Evolutionary conservation across 2,113 vertebrate genomes (phyloP).

Genomic region (Semnornis frantzii): DNA sequence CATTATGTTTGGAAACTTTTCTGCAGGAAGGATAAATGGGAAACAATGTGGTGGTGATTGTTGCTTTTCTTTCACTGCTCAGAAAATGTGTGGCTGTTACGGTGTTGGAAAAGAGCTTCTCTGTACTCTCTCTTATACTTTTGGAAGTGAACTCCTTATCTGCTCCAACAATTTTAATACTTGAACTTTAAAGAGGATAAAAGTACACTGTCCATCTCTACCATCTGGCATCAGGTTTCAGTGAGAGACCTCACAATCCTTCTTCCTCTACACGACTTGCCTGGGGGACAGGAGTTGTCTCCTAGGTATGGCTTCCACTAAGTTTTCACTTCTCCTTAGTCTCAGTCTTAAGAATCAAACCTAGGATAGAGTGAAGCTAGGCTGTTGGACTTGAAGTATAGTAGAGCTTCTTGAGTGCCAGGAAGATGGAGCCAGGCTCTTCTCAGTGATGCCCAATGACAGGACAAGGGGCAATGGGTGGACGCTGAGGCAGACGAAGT

Average conservation of each 20-base stretch:
- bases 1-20: not conserved
- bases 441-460: too few relatives aligned
- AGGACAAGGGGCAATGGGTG: too few relatives aligned
- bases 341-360: not conserved
- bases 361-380: not conserved
- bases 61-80: not conserved
- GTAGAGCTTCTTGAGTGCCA: not conserved
- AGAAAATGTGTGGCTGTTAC: not conserved
- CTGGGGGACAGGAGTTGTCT: not conserved
- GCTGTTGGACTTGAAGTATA: not conserved
- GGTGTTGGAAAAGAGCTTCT: not conserved
- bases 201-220: not conserved
- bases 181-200: not conserved
- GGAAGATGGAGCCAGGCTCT: too few relatives aligned
- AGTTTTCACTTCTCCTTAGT: not conserved
- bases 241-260: not conserved
- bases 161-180: not conserved
- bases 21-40: not conserved
- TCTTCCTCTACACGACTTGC: not conserved
- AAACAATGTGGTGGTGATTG: not conserved
- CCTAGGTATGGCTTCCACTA: not conserved
- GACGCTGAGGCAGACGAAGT: too few relatives aligned
- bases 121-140: not conserved
- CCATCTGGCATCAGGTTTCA: not conserved
- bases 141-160: not conserved